Evolutionary conservation across 1,140 invertebrate species (phyloP), one percentile per base, ranked within the genome.

Genomic region (Phortica variegata): DNA sequence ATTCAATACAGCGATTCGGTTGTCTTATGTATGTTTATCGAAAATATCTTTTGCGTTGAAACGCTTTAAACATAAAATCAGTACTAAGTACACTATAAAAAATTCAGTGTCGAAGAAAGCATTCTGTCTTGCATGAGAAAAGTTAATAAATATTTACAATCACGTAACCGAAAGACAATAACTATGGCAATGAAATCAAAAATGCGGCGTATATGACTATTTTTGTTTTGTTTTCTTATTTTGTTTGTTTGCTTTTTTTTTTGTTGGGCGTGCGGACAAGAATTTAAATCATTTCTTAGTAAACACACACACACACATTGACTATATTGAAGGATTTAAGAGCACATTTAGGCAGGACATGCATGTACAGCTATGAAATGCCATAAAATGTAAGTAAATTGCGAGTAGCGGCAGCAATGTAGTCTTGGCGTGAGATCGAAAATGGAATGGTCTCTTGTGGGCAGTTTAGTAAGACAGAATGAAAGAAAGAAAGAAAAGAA

Each of bases 61-160:
- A 45, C 42, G 56, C 62, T 51, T 60, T 66, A 61, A 66, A 65
- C 66, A 66, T 66, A 62, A 66, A 52, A 34, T 15, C 33, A 15
- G 12, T n/a, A 5, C 62, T 60, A 47, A 41, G 12, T 29, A 29
- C 26, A 29, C 58, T 42, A 13, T 26, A 26, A 17, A 51, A 38
- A 51, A 55, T 49, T 55, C 56, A 56, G 45, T 45, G 41, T 45
- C 51, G 19, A 62, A 53, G 49, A 44, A 60, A 62, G 45, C 57
- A n/a, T n/a, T n/a, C n/a, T n/a, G n/a, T n/a, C n/a, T n/a, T n/a
- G n/a, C n/a, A n/a, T 66, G 33, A 53, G 49, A 53, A 49, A 47
- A 56, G 68, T 68, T 68, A 68, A 66, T 66, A 68, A 66, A 66
- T 66, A 66, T 66, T 66, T 66, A 68, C 63, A 66, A 54, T 60